Evolutionary conservation across 2,113 vertebrate genomes (phyloP).

Genomic region (Helogale parvula): DNA sequence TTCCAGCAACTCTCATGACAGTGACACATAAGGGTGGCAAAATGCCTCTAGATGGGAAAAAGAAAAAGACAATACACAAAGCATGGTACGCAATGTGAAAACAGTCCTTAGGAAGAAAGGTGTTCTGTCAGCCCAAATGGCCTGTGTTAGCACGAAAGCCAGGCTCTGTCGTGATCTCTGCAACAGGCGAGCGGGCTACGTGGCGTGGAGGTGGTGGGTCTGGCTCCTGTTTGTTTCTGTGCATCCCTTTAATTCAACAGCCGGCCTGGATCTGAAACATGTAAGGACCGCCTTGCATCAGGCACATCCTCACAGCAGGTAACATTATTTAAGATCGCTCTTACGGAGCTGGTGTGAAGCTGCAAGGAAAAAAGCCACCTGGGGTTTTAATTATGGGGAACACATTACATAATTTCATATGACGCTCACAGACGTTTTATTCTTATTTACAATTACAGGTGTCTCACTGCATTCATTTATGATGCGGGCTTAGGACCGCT

Average conservation of each 20-base stretch:
- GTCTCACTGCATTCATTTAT: not conserved
- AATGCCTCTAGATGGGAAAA: not conserved
- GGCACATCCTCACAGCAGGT: not conserved
- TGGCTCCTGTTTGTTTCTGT: not conserved
- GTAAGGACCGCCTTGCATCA: not conserved
- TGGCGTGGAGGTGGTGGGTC: too few species aligned
- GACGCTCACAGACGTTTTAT: not conserved
- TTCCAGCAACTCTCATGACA: not conserved
- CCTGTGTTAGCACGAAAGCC: accelerated
- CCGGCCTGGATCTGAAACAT: not conserved
- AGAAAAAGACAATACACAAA: not conserved
- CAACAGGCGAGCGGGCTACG: accelerated
- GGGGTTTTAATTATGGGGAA: constrained; percentile 40
- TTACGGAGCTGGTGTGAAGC: not conserved
- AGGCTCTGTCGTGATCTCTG: not conserved
- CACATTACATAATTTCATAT: not conserved
- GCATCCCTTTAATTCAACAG: too few species aligned
- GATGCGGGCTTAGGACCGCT: not conserved
- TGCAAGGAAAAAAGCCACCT: not conserved
- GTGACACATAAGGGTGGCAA: not conserved
- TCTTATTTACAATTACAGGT: constrained; percentile 11
- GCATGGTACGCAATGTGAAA: not conserved
- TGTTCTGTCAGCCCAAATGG: not conserved
- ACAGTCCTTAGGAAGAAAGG: not conserved
- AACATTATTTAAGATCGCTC: not conserved